Evolutionary conservation across 2,797 vertebrate species (phyloP).

Genomic region (Novumbra hubbsi): DNA sequence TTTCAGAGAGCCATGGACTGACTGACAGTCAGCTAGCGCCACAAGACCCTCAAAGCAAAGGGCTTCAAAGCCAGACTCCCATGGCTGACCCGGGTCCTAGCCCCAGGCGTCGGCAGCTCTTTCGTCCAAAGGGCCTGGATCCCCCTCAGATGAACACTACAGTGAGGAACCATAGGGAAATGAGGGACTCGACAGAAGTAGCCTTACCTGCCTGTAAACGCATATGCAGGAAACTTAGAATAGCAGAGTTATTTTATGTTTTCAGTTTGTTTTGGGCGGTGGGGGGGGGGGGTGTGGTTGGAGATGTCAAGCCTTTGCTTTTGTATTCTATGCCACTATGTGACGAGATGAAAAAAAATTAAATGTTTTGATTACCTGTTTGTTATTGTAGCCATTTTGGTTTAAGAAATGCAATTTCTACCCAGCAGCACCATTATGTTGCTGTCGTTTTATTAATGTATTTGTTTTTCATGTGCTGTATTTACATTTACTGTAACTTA

Average conservation of each 20-base stretch:
- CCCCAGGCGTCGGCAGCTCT: conserved; percentile 20
- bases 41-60: conserved; percentile 23
- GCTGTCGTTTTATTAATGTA: conserved; percentile 53
- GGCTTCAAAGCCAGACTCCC: conserved; percentile 60
- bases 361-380: not conserved
- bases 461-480: conserved; percentile 57
- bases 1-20: conserved; percentile 39
- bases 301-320: conserved; percentile 19
- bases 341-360: not conserved
- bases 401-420: conserved; percentile 3
- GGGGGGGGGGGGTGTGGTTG: too few relatives aligned
- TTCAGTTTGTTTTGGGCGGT: not conserved
- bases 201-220: conserved; percentile 14
- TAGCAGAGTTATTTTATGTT: conserved; percentile 7
- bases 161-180: not conserved
- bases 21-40: conserved; percentile 20
- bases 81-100: conserved; percentile 38
- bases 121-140: conserved; percentile 38
- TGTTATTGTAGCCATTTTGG: conserved; percentile 7
- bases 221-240: conserved; percentile 15
- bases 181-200: not conserved
- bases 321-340: conserved; percentile 2
- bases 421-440: conserved; percentile 26
- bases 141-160: conserved; percentile 38
- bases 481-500: conserved; percentile 73